Evolutionary conservation across 2,113 vertebrate species (phyloP).

Genomic region (Smithornis capensis): DNA sequence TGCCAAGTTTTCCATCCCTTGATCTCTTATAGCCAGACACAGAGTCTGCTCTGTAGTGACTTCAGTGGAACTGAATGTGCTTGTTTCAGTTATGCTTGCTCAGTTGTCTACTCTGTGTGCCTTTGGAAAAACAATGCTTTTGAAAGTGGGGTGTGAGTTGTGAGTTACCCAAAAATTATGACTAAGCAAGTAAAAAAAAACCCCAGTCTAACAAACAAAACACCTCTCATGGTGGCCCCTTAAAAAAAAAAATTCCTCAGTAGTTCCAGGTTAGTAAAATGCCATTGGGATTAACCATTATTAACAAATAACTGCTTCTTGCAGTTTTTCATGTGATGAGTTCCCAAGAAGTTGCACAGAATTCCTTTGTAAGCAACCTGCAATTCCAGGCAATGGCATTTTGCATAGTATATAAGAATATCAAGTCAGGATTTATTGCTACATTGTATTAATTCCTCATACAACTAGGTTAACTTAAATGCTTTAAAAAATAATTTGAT

Average conservation of each 20-base stretch:
- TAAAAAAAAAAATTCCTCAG: neutral
- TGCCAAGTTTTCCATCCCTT: neutral
- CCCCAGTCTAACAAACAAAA: neutral
- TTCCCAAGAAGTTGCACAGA: neutral
- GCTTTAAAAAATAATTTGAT: neutral
- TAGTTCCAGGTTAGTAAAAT: neutral
- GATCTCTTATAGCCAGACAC: neutral
- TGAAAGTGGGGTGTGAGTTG: neutral
- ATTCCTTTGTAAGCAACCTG: neutral
- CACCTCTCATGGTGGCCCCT: neutral
- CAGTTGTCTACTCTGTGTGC: neutral
- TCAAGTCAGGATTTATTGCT: neutral
- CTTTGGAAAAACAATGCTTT: neutral
- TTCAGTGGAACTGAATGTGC: neutral
- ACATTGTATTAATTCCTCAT: fast-evolving
- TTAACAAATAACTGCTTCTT: neutral
- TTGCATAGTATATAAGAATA: neutral
- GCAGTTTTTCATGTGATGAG: neutral
- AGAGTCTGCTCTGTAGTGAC: neutral
- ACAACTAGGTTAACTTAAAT: neutral
- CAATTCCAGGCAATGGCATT: neutral
- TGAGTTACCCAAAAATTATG: neutral
- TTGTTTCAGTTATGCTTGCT: neutral
- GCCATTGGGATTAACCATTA: neutral
- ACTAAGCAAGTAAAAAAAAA: neutral